These are phyloP conservation scores for Zele albiditarsus DNA, from an alignment of 2,888 invertebrate species.

Conservation along the genomic window DNA sequence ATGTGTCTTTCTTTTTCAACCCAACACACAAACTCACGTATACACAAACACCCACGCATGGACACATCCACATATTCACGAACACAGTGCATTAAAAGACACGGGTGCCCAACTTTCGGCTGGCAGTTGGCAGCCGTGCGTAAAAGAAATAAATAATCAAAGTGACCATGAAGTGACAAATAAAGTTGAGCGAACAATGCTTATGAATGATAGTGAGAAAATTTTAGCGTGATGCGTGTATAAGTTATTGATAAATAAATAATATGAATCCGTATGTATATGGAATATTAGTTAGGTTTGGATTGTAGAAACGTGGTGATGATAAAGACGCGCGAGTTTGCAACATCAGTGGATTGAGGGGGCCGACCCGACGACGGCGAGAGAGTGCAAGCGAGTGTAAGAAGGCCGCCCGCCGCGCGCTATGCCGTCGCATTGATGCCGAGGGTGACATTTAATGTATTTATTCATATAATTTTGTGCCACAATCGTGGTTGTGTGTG, in stretches of 20 bases:
- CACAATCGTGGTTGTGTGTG: constrained; percentile 32
- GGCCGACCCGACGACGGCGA: not conserved
- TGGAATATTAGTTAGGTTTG: not conserved
- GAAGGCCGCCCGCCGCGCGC: constrained; percentile 51
- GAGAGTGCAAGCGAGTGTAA: constrained; percentile 37
- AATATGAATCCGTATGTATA: not conserved
- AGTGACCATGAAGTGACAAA: constrained; percentile 73
- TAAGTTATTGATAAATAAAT: constrained; percentile 40
- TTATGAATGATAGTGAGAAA: constrained; percentile 54
- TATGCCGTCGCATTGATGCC: constrained; percentile 52
- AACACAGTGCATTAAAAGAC: constrained; percentile 56
- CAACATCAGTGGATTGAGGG: constrained; percentile 12
- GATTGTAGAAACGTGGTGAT: constrained; percentile 17
- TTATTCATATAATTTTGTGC: constrained; percentile 47
- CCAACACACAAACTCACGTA: too few species aligned
- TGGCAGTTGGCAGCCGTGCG: constrained; percentile 69
- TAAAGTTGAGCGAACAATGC: constrained; percentile 70
- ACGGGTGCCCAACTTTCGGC: constrained; percentile 59
- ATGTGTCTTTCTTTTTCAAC: not conserved
- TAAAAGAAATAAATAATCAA: constrained; percentile 73
- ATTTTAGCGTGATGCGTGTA: constrained; percentile 55
- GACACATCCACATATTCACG: constrained; percentile 1
- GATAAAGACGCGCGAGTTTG: constrained; percentile 29
- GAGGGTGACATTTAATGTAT: constrained; percentile 59
- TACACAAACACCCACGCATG: too few species aligned